These are phyloP conservation scores for Catocala nupta DNA, from an alignment of 2,888 invertebrate genomes.

Conservation along the genomic window DNA sequence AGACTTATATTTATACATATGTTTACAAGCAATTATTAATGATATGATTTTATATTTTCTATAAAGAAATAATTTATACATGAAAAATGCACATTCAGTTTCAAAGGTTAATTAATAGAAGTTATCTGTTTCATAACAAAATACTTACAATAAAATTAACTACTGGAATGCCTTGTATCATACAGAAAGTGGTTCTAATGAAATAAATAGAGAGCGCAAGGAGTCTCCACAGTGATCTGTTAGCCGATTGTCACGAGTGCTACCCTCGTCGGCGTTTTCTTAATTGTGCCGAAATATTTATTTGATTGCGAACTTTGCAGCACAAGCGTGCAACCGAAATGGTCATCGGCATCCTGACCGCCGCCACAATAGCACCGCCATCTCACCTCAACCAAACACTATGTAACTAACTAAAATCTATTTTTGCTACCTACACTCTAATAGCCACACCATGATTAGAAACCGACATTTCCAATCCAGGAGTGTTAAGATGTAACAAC, in stretches of 20 bases:
- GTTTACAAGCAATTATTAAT: too few relatives aligned
- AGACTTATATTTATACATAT: neutral
- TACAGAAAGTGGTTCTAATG: slow-evolving; percentile 16
- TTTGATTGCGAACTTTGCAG: slow-evolving; percentile 85
- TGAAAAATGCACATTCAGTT: too few relatives aligned
- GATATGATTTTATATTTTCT: too few relatives aligned
- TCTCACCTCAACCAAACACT: slow-evolving; percentile 56
- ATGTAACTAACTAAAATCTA: slow-evolving; percentile 69
- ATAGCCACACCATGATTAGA: slow-evolving; percentile 24
- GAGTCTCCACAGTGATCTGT: slow-evolving; percentile 69
- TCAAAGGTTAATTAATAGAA: too few relatives aligned
- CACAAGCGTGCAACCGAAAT: slow-evolving; percentile 84
- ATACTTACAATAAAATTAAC: neutral
- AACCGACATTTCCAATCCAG: slow-evolving; percentile 35
- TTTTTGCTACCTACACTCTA: slow-evolving; percentile 48
- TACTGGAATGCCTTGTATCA: neutral
- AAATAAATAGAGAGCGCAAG: slow-evolving; percentile 44
- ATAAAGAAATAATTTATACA: too few relatives aligned
- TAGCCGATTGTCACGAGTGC: slow-evolving; percentile 84
- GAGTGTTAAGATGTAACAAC: slow-evolving; percentile 21
- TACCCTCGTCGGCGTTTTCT: slow-evolving; percentile 86
- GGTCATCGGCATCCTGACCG: slow-evolving; percentile 83
- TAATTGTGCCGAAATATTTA: slow-evolving; percentile 88
- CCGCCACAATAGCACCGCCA: slow-evolving; percentile 75
- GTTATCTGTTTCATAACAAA: neutral